phyloP scores from a whole-genome alignment of 2,888 invertebrate genomes.

The Morpho helenor region DNA sequence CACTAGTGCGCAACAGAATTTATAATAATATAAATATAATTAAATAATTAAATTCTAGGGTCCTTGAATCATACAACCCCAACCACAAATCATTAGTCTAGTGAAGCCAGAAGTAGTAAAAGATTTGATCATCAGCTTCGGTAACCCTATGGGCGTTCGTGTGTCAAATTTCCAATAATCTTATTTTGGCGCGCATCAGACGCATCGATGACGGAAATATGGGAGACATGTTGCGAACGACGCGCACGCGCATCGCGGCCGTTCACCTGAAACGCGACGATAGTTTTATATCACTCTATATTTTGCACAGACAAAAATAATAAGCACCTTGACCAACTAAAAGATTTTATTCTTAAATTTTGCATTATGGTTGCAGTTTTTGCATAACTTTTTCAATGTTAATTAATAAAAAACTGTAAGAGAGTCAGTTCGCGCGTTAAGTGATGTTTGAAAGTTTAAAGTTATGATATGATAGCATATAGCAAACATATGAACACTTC shows the following conservation, averaged over 20 bases:
- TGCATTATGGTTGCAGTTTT: not conserved
- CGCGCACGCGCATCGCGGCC: constrained; percentile 53
- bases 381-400: not conserved
- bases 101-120: too few relatives aligned
- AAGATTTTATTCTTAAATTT: not conserved
- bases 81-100: too few relatives aligned
- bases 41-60: too few relatives aligned
- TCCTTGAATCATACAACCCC: too few relatives aligned
- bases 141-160: constrained; percentile 30
- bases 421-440: too few relatives aligned
- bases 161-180: constrained; percentile 76
- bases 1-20: too few relatives aligned
- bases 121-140: not conserved
- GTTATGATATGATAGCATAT: too few relatives aligned
- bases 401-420: too few relatives aligned
- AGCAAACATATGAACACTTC: too few relatives aligned
- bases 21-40: too few relatives aligned
- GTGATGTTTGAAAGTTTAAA: too few relatives aligned
- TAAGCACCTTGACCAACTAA: constrained; percentile 60
- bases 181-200: constrained; percentile 79
- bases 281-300: constrained; percentile 61
- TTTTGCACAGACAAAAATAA: constrained; percentile 67
- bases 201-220: constrained; percentile 70
- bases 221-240: constrained; percentile 66
- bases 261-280: constrained; percentile 73